phyloP scores from a whole-genome alignment of 2,113 vertebrate genomes.

The Grus americana region DNA sequence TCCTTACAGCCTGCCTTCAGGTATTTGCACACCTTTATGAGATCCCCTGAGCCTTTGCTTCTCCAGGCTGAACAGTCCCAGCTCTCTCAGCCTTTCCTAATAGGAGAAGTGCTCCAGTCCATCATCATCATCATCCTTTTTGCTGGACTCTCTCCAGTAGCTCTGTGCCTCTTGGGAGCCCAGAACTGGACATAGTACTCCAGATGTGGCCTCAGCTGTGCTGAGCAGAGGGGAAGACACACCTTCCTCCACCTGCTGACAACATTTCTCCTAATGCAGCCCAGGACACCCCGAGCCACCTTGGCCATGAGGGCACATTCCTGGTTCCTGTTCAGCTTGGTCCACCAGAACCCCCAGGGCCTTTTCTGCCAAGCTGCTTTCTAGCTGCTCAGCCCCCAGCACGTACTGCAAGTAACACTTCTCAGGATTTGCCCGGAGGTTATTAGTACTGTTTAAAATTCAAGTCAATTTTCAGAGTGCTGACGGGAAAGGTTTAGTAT shows the following conservation, averaged over 20 bases:
- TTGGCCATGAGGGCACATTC: not conserved
- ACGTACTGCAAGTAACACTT: not conserved
- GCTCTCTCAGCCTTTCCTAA: not conserved
- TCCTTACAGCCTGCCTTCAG: not conserved
- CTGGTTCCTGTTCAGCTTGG: not conserved
- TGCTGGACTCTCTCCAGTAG: not conserved
- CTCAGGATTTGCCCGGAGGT: not conserved
- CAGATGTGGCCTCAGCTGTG: not conserved
- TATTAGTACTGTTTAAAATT: not conserved
- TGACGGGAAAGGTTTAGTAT: not conserved
- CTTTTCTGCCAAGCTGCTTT: not conserved
- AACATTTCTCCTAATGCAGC: not conserved
- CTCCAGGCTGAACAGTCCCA: not conserved
- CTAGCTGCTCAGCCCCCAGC: not conserved
- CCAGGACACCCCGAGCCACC: rapidly evolving
- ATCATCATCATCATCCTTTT: not conserved
- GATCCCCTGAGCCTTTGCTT: not conserved
- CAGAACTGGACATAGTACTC: not conserved
- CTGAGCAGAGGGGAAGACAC: not conserved
- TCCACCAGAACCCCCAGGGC: not conserved
- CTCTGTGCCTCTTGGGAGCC: not conserved
- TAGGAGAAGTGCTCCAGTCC: not conserved
- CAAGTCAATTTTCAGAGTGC: not conserved
- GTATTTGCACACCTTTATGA: not conserved
- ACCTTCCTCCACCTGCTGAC: not conserved